Conservation (phyloP, 2,113 vertebrate genomes). For the Scopus umbretta region DNA sequence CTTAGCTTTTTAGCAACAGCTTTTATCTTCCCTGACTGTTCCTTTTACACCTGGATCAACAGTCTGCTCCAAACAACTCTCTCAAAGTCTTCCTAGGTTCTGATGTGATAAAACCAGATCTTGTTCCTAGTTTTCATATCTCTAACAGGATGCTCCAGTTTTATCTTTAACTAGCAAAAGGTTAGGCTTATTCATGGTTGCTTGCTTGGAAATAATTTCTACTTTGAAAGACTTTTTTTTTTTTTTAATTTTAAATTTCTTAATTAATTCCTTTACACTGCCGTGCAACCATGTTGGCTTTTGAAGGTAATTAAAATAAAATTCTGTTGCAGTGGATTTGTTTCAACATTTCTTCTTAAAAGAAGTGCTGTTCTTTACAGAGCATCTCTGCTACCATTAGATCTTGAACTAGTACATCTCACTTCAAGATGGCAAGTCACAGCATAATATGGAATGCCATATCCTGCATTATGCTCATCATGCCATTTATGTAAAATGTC, state of each 20-base stretch:
- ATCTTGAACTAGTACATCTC: background rate
- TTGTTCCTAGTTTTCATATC: background rate
- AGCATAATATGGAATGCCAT: background rate
- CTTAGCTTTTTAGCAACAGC: background rate
- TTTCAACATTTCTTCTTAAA: background rate
- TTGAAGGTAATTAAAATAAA: background rate
- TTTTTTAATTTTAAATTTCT: background rate
- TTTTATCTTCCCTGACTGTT: background rate
- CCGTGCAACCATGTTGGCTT: background rate
- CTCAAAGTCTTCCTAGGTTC: background rate
- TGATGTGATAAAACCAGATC: background rate
- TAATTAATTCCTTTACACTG: background rate
- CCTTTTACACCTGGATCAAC: background rate
- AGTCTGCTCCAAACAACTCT: background rate
- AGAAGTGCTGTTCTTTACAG: background rate
- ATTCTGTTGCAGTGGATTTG: background rate
- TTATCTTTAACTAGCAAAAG: background rate
- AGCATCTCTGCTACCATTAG: background rate
- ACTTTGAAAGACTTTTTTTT: background rate
- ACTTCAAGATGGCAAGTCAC: background rate
- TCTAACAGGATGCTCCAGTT: background rate
- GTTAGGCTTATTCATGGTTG: background rate
- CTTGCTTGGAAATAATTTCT: background rate
- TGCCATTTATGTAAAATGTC: background rate
- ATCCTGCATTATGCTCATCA: background rate